A percentile compares a stretch with the other conserved stretches of the same genome.
These are phyloP conservation scores for Tachysurus fulvidraco DNA, from an alignment of 2,113 vertebrate species.

Conservation along the genomic window DNA sequence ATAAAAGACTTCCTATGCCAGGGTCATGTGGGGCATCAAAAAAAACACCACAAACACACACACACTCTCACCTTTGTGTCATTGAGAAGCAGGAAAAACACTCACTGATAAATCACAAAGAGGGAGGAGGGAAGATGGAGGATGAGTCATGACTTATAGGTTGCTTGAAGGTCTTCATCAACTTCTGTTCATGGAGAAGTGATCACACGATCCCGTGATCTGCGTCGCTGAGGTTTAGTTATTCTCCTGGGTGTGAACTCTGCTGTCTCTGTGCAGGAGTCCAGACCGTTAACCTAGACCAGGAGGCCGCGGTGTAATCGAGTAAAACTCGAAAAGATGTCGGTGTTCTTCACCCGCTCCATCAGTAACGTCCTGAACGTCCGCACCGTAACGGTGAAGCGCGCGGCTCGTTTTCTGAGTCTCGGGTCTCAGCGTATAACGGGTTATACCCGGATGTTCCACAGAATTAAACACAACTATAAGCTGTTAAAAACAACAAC, in stretches of 20 bases:
- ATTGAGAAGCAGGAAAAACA: conserved; percentile 36
- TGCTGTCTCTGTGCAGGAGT: background rate
- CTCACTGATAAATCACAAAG: background rate
- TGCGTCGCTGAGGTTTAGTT: background rate
- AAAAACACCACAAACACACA: conserved; percentile 13
- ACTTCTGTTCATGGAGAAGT: background rate
- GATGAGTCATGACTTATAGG: background rate
- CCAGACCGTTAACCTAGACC: background rate
- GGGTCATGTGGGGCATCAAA: conserved; percentile 27
- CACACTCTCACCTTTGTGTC: conserved; percentile 47
- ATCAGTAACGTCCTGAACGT: background rate
- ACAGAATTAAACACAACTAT: no score
- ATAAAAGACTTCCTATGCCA: conserved; percentile 36
- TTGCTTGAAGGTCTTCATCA: background rate
- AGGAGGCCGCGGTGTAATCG: background rate
- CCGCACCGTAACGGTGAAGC: no score
- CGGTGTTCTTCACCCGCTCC: background rate
- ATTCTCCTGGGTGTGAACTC: background rate
- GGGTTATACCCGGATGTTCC: background rate
- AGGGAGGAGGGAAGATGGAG: background rate
- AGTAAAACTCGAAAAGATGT: background rate
- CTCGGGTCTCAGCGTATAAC: no score
- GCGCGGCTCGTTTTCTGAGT: no score
- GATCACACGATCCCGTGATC: background rate
- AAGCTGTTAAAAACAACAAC: background rate